A percentile compares a stretch with the other conserved stretches of the same genome.
phyloP scores from a whole-genome alignment of 2,113 vertebrate species.

The Vombatus ursinus region DNA sequence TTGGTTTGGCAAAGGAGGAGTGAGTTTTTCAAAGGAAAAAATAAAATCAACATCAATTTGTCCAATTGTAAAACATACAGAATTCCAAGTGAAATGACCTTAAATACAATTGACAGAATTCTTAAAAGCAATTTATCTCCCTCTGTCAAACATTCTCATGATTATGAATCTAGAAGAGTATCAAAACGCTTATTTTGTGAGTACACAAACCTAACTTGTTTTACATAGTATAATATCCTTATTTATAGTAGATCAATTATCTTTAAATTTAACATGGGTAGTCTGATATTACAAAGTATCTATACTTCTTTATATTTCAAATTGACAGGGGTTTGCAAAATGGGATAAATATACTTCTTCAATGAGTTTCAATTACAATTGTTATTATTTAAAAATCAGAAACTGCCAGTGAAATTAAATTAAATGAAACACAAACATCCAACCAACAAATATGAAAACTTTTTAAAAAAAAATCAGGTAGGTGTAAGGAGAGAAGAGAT shows the following conservation, averaged over 20 bases:
- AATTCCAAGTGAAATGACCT: slow-evolving; percentile 36
- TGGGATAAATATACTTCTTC: neutral
- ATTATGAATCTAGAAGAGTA: neutral
- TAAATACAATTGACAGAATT: neutral
- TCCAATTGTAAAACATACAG: slow-evolving; percentile 34
- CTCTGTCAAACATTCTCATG: neutral
- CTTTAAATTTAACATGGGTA: slow-evolving; percentile 9
- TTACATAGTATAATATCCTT: slow-evolving; percentile 12
- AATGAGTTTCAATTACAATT: slow-evolving; percentile 37
- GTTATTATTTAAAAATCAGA: slow-evolving; percentile 49
- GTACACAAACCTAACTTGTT: neutral
- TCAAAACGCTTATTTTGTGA: neutral
- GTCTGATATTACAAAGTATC: slow-evolving; percentile 20
- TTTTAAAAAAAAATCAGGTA: slow-evolving; percentile 29
- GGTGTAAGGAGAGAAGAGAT: neutral
- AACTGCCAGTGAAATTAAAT: slow-evolving; percentile 60
- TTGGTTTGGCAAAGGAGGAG: slow-evolving; percentile 15
- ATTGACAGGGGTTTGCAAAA: slow-evolving; percentile 28
- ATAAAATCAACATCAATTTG: slow-evolving; percentile 37
- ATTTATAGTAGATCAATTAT: slow-evolving; percentile 48
- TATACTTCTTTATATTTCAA: slow-evolving; percentile 39
- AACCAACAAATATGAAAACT: slow-evolving; percentile 43
- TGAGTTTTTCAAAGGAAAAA: slow-evolving; percentile 49
- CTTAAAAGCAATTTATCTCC: slow-evolving; percentile 2
- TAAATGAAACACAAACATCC: slow-evolving; percentile 45